Evolutionary conservation across 2,797 vertebrate genomes (phyloP), one percentile per base, ranked within the genome.

Genomic region (Chelonia mydas): DNA sequence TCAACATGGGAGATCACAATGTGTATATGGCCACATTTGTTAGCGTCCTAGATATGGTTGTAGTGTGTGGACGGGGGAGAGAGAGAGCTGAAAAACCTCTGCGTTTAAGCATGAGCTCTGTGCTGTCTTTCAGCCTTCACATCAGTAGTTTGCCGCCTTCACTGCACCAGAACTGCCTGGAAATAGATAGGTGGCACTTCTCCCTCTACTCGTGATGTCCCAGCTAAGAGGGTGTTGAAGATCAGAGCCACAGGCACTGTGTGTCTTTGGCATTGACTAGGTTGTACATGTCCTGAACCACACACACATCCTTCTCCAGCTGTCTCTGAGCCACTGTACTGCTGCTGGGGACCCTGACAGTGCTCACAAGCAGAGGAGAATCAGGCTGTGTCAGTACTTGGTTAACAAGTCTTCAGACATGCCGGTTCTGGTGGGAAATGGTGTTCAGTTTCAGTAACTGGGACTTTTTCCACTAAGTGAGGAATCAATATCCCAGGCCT

Each of bases 201-300:
- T 96, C 92, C 81, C 53, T 0, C 0, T 37, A 5, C n/a, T n/a
- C 4, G 5, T 33, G 31, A 2, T 59, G 51, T 53, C 51, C 53
- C 31, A 7, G 91, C 84, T 83, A 74, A 45, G 65, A 76, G 84
- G 81, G 74, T 93, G 91, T 27, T 82, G 83, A 33, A 81, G 87
- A 49, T 76, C 87, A 93, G 93, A 76, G 81, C 94, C 93, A 53
- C 86, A 81, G 65, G 31, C 57, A 41, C 65, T 10, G 0, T 85
- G 77, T 90, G 83, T 86, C 21, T 55, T 91, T 92, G 92, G 82
- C 94, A 45, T 77, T 12, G 0, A 9, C 49, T 84, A 86, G 94
- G 33, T 27, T 2, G 5, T 25, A 41, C 84, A 85, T 77, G 47
- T 87, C 57, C 45, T 81, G 83, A 74, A n/a, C 19, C 0, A 0